Base-by-base conservation (phyloP, 1,140 invertebrate species). In the Philaenus spumarius region DNA sequence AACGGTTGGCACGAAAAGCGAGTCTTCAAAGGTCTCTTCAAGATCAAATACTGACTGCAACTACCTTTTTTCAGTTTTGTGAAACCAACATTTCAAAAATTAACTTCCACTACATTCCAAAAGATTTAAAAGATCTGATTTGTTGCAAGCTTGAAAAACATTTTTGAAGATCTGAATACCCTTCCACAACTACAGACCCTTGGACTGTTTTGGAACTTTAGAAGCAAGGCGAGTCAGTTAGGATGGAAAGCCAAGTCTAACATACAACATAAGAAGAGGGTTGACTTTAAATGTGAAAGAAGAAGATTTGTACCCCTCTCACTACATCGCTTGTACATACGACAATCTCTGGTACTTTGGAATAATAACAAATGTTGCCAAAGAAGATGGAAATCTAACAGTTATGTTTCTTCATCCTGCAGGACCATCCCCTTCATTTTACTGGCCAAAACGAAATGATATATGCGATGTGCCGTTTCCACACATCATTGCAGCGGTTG, bases 51-150 rank as follows among this genome's bases (percentile, higher is more conserved):
- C n/a, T 54, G 35, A 12, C 14, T 26, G 14, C 47, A 30, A 30
- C 47, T 30, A n/a, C 15, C n/a, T 54, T 54, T 12, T 39, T 37
- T 54, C 15, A 54, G 37, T 54, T 54, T 54, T 54, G 51, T 54
- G 14, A 54, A 54, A 6, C n/a, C 51, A 54, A 54, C 37, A 54
- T 39, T 39, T 2, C 51, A 14, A 54, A 54, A 39, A 39, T 54
- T 14, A 40, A 40, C n/a, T 37, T 47, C 20, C 12, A 40, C 14
- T 5, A 20, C 20, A 47, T 47, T 47, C 20, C 45, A 19, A 22
- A 47, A 47, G n/a, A 47, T 23, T 19, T 19, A 19, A 19, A 20
- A 40, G 14, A 40, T 40, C 12, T n/a, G 39, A 40, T 40, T n/a
- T 14, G 12, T 40, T 40, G 14, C 17, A 17, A 40, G 14, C 39